A percentile compares a stretch with the other conserved stretches of the same genome.
Conservation (phyloP, 2,888 invertebrate species). For the Amiota communis region DNA sequence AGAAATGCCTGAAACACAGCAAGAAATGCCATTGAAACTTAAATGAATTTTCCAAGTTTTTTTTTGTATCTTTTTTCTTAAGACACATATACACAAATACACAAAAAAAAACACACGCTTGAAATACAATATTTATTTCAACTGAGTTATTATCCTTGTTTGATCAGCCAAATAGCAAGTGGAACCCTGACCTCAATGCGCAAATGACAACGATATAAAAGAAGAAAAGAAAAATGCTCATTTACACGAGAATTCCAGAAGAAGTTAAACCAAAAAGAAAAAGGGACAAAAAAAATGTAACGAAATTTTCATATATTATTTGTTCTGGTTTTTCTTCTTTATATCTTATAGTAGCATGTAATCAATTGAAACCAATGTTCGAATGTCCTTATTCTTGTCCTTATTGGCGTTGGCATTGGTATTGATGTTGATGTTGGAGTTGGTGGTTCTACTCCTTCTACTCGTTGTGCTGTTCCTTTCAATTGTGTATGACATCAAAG, state of each 20-base stretch:
- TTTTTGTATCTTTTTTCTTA: background rate
- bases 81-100: background rate
- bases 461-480: no score
- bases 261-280: background rate
- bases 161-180: background rate
- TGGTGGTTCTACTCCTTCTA: no score
- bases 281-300: background rate
- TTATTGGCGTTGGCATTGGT: no score
- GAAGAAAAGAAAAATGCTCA: background rate
- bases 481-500: no score
- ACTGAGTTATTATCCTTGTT: conserved; percentile 9
- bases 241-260: background rate
- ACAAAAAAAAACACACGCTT: background rate
- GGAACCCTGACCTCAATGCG: conserved; percentile 1
- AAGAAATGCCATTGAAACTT: background rate
- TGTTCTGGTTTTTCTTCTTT: background rate
- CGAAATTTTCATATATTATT: background rate
- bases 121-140: background rate
- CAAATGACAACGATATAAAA: background rate
- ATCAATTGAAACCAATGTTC: no score
- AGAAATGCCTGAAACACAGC: no score
- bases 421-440: no score
- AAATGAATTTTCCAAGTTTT: conserved; percentile 8
- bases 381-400: no score
- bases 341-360: background rate